Percentiles rank a stretch among this genome's conserved stretches.
Evolutionary conservation across 2,888 invertebrate species (phyloP).

Genomic region (Harpalus rufipes): DNA sequence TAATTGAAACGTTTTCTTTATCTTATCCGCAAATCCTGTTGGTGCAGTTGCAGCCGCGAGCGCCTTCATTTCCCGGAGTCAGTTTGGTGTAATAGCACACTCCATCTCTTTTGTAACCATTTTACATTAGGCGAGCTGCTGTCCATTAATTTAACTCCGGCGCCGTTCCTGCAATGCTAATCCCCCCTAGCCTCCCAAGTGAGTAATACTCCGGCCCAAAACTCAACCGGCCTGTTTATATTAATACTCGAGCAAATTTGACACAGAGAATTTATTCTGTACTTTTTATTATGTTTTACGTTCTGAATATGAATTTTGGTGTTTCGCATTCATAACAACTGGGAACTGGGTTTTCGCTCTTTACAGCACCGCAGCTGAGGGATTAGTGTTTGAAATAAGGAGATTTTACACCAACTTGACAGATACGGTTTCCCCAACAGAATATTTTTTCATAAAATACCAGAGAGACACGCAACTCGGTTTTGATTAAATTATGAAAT

Average conservation of each 20-base stretch:
- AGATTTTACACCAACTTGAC: slow-evolving; percentile 30
- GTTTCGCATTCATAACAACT: slow-evolving; percentile 65
- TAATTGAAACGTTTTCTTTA: slow-evolving; percentile 46
- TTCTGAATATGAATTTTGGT: slow-evolving; percentile 64
- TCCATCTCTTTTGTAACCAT: slow-evolving; percentile 66
- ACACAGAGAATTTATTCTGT: slow-evolving; percentile 64
- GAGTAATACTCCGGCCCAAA: slow-evolving; percentile 56
- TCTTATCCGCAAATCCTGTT: slow-evolving; percentile 49
- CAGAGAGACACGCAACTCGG: not conserved
- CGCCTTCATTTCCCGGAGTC: slow-evolving; percentile 59
- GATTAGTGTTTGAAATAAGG: slow-evolving; percentile 41
- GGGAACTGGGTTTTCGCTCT: slow-evolving; percentile 27
- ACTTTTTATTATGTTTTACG: slow-evolving; percentile 66
- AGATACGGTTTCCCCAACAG: not conserved
- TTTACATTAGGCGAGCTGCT: slow-evolving; percentile 63
- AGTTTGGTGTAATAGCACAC: slow-evolving; percentile 62
- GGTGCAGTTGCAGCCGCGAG: slow-evolving; percentile 17
- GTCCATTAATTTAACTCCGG: slow-evolving; percentile 66
- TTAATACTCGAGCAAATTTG: slow-evolving; percentile 66
- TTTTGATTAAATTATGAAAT: not conserved
- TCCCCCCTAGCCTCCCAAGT: slow-evolving; percentile 37
- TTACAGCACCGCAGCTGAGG: slow-evolving; percentile 37
- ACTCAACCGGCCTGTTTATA: slow-evolving; percentile 67
- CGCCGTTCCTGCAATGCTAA: not conserved
- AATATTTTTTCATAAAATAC: slow-evolving; percentile 21